These are phyloP conservation scores for Siderastrea radians DNA, from an alignment of 92 coral and sea anemone species.

Conservation along the genomic window DNA sequence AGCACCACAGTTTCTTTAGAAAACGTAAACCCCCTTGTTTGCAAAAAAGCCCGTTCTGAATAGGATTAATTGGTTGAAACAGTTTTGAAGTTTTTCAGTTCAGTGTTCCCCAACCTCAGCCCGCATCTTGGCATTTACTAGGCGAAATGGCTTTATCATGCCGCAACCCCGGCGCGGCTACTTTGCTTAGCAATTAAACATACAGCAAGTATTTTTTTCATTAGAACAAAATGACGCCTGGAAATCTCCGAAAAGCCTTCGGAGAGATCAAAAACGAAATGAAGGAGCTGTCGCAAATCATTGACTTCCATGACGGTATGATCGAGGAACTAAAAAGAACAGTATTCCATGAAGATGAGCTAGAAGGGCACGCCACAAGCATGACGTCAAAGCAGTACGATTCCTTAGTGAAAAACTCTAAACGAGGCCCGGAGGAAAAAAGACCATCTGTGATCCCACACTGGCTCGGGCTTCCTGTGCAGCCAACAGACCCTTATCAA, in stretches of 20 bases:
- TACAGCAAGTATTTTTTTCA: too few relatives aligned
- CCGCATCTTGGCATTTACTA: too few relatives aligned
- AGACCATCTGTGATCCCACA: constrained; percentile 69
- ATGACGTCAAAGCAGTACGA: constrained; percentile 69
- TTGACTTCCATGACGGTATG: neutral
- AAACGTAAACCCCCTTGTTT: too few relatives aligned
- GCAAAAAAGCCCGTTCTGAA: too few relatives aligned
- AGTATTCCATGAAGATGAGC: constrained; percentile 28
- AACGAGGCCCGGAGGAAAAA: neutral
- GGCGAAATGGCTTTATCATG: neutral
- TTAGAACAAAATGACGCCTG: constrained; percentile 14
- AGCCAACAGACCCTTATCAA: constrained; percentile 35
- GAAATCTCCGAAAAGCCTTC: constrained; percentile 49
- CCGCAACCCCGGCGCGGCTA: neutral
- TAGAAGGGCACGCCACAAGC: neutral
- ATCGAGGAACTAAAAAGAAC: constrained; percentile 7
- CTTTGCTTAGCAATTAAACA: too few relatives aligned
- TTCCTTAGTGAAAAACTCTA: constrained; percentile 42
- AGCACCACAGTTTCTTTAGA: too few relatives aligned
- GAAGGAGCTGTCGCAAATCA: constrained; percentile 7
- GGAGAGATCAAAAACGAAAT: constrained; percentile 31
- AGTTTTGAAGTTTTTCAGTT: too few relatives aligned
- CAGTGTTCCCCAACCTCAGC: too few relatives aligned
- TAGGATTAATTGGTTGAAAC: too few relatives aligned
- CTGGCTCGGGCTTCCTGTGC: constrained; percentile 81